Percentiles rank a stretch among this genome's conserved stretches.
phyloP scores from a whole-genome alignment of 2,113 vertebrate species.

The Tricholaema leucomelas region DNA sequence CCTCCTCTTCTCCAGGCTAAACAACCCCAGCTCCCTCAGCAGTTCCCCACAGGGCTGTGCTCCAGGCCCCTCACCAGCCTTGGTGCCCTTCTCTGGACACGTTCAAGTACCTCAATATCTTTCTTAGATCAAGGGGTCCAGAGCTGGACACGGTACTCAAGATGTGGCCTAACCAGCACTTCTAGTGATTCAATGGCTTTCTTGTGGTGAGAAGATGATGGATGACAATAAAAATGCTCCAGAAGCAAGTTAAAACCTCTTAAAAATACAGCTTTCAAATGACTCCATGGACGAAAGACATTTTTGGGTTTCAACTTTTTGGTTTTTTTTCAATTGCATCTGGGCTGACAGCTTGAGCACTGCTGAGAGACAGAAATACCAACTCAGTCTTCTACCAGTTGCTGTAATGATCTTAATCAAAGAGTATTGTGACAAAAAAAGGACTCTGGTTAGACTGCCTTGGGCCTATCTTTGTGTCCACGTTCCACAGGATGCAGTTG shows the following conservation, averaged over 20 bases:
- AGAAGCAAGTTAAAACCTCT: not conserved
- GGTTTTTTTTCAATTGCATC: not conserved
- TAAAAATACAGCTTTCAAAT: slow-evolving; percentile 11
- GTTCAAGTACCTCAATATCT: no score
- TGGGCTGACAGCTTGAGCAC: slow-evolving; percentile 59
- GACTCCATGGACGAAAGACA: not conserved
- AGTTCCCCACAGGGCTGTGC: no score
- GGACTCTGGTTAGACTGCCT: slow-evolving; percentile 18
- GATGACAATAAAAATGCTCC: not conserved
- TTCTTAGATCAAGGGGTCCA: no score
- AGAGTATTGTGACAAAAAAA: slow-evolving; percentile 61
- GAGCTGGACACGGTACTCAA: no score
- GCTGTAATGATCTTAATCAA: slow-evolving; percentile 64
- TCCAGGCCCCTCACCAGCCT: no score
- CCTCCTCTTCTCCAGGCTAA: no score
- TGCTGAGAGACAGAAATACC: slow-evolving; percentile 57
- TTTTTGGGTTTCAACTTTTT: not conserved
- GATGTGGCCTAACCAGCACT: no score
- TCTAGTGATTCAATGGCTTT: no score
- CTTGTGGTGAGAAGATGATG: no score
- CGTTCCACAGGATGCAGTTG: not conserved
- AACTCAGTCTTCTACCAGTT: slow-evolving; percentile 49
- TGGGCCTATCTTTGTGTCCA: not conserved
- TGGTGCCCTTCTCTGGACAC: no score
- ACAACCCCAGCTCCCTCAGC: no score